These are phyloP conservation scores for Hypocryptadius cinnamomeus DNA, from an alignment of 2,113 vertebrate genomes.

Conservation along the genomic window DNA sequence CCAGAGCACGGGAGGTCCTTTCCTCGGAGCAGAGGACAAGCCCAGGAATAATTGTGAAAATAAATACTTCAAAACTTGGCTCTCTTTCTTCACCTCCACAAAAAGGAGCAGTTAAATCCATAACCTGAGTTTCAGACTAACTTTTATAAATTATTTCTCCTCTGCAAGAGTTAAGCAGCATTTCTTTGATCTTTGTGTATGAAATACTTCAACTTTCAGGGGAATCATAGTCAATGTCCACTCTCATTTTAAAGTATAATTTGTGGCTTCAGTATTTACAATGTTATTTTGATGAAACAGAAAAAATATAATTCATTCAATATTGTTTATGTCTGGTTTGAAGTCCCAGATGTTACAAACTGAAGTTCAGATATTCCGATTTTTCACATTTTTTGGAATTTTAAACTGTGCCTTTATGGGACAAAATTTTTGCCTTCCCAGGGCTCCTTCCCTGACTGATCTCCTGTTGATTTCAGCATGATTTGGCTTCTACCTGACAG, in stretches of 20 bases:
- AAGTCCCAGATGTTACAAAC: conserved; percentile 22
- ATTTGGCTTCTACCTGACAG: not conserved
- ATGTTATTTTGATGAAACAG: conserved; percentile 17
- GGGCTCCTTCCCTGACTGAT: not conserved
- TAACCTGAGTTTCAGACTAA: not conserved
- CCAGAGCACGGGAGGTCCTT: not conserved
- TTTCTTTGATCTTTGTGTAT: conserved; percentile 11
- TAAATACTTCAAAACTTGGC: conserved; percentile 32
- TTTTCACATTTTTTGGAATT: not conserved
- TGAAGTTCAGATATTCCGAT: not conserved
- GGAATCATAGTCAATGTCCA: not conserved
- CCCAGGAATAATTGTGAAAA: conserved; percentile 10
- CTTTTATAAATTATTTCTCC: not conserved
- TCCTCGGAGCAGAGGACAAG: conserved; percentile 14
- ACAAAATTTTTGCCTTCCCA: not conserved
- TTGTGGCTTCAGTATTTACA: conserved; percentile 35
- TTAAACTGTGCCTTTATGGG: not conserved
- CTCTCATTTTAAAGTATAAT: not conserved
- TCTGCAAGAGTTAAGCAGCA: not conserved
- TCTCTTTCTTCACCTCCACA: not conserved
- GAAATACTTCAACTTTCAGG: not conserved
- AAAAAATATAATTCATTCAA: not conserved
- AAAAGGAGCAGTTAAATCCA: not conserved
- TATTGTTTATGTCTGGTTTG: conserved; percentile 8
- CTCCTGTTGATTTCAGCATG: not conserved